Evolutionary conservation across 2,113 vertebrate genomes (phyloP).

Genomic region (Noturus placidus): DNA sequence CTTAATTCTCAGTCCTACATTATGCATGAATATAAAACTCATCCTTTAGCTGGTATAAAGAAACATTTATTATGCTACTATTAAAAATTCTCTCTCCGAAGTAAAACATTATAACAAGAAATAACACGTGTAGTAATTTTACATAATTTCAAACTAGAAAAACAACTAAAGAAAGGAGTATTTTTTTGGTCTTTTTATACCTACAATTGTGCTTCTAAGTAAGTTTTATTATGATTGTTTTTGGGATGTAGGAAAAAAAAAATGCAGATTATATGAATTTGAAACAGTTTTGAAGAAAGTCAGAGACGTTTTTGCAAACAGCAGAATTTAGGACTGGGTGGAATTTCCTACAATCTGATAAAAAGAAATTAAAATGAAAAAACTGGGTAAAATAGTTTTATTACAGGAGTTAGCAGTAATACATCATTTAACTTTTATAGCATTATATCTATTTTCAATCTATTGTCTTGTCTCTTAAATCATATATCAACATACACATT

Average conservation of each 20-base stretch:
- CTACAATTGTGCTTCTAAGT: not conserved
- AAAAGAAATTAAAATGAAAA: not conserved
- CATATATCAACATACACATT: not conserved
- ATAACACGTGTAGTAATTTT: not conserved
- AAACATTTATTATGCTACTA: not conserved
- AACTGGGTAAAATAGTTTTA: not conserved
- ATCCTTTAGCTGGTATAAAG: not conserved
- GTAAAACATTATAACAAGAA: not conserved
- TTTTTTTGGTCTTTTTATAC: not conserved
- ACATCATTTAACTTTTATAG: not conserved
- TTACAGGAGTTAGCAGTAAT: not conserved
- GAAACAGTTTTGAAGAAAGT: not conserved
- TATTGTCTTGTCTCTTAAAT: constrained; percentile 54
- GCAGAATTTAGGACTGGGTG: not conserved
- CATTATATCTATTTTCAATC: constrained; percentile 45
- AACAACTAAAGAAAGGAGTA: not conserved
- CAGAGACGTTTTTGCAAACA: not conserved
- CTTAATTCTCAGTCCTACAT: constrained; percentile 90
- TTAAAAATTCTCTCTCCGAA: not conserved
- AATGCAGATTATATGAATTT: not conserved
- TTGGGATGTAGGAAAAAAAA: not conserved
- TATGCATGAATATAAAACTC: not conserved
- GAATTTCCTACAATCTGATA: not conserved
- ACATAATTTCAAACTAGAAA: not conserved
- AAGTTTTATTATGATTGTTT: not conserved